phyloP scores from a whole-genome alignment of 2,797 vertebrate species.

The Eulemur albifrons region DNA sequence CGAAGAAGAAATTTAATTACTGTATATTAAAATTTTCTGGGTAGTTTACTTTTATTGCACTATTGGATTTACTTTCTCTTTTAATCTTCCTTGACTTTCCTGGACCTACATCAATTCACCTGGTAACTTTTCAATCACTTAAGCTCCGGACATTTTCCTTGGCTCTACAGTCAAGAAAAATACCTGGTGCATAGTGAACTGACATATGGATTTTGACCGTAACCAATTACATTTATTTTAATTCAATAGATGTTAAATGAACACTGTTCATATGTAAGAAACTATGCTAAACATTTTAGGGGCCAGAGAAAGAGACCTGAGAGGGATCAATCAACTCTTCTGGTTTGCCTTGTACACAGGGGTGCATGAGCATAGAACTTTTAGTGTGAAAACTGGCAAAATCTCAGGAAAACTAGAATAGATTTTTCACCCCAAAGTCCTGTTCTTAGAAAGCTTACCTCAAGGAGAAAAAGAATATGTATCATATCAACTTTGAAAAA shows the following conservation, averaged over 20 bases:
- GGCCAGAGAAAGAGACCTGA: background rate
- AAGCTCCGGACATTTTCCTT: background rate
- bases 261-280: background rate
- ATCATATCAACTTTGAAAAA: background rate
- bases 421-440: background rate
- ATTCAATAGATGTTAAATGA: background rate
- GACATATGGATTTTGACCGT: background rate
- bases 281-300: background rate
- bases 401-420: background rate
- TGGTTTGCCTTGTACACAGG: background rate
- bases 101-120: background rate
- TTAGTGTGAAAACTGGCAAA: background rate
- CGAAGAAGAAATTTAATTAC: constrained; percentile 47
- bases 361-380: rapidly evolving
- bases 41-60: constrained; percentile 46
- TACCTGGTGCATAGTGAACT: background rate
- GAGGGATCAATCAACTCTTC: background rate
- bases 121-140: background rate
- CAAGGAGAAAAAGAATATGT: background rate
- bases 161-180: background rate
- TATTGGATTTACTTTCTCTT: constrained; percentile 6
- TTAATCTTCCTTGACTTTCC: constrained; percentile 26
- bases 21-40: background rate
- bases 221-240: background rate
- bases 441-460: background rate